A percentile compares a stretch with the other conserved stretches of the same genome.
phyloP scores from a whole-genome alignment of 2,113 vertebrate species.

The Conger conger region DNA sequence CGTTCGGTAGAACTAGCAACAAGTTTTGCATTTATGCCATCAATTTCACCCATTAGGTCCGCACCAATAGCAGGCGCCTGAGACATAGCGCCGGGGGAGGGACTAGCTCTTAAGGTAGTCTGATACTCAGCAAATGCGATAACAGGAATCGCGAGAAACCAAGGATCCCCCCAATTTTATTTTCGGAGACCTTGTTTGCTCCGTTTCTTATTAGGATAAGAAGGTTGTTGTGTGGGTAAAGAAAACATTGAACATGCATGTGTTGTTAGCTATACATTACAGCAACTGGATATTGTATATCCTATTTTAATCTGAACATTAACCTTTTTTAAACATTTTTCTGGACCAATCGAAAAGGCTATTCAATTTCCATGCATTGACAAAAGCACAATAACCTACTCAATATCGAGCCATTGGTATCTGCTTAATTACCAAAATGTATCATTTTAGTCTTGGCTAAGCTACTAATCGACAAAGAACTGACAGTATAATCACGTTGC shows the following conservation, averaged over 20 bases:
- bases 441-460: too few relatives aligned
- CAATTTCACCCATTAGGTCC: slow-evolving; percentile 61
- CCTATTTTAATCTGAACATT: neutral
- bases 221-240: too few relatives aligned
- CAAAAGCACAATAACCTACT: neutral
- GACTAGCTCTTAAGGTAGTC: slow-evolving; percentile 72
- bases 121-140: neutral
- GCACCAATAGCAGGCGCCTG: slow-evolving; percentile 66
- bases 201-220: neutral
- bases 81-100: slow-evolving; percentile 58
- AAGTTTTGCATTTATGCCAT: slow-evolving; percentile 78
- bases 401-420: neutral
- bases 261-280: too few relatives aligned
- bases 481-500: neutral
- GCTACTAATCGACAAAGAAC: neutral
- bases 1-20: slow-evolving; percentile 65
- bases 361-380: neutral
- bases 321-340: neutral
- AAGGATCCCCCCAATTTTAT: neutral
- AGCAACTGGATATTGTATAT: neutral
- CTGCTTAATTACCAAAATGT: neutral
- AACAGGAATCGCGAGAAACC: neutral
- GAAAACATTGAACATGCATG: too few relatives aligned
- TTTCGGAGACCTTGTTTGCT: neutral
- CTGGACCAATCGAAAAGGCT: too few relatives aligned